Evolutionary conservation across 2,797 vertebrate genomes (phyloP), one percentile per base, ranked within the genome.

Genomic region (Macropodus opercularis): DNA sequence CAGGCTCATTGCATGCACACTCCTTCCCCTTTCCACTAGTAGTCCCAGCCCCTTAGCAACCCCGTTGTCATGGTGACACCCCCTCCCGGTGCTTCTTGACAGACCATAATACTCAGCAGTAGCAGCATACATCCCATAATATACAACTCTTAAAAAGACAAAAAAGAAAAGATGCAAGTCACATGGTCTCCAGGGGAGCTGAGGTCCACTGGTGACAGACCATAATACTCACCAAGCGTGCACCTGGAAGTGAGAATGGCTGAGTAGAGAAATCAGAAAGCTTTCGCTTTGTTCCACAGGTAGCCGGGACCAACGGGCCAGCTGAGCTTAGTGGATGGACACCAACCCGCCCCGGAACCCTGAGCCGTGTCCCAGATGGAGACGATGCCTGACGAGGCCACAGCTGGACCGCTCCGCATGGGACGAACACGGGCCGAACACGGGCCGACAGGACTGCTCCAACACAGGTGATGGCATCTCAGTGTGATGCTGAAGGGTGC

Each of bases 101-200:
- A 93, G 91, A 93, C 93, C 92, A 94, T 93, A 94, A 94, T 93
- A 93, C 66, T 92, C 83, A 80, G 69, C 85, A 89, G 85, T 71
- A 52, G 66, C 72, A 64, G 83, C 81, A 89, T 87, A 85, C 92
- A 94, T 93, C 92, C 93, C 92, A 93, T 94, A 94, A 94, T 94
- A 93, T 87, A 80, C 86, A 91, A 90, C 82, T 91, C 81, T 87
- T 87, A 88, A 91, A 86, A 91, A 91, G 80, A 92, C 73, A 88
- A 83, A 75, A 81, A 88, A 86, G 65, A 80, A 73, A 84, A 75
- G 69, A 77, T 52, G 84, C 65, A 57, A 84, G 79, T 87, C 83
- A 86, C 85, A 87, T 89, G 91, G 90, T 92, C 91, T 92, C 91
- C 85, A 86, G 87, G 91, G 93, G 89, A 93, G 91, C 88, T 80